Percentiles rank a stretch among this genome's conserved stretches.
Conservation (phyloP, 2,888 invertebrate genomes). For the Laspeyria flexula region DNA sequence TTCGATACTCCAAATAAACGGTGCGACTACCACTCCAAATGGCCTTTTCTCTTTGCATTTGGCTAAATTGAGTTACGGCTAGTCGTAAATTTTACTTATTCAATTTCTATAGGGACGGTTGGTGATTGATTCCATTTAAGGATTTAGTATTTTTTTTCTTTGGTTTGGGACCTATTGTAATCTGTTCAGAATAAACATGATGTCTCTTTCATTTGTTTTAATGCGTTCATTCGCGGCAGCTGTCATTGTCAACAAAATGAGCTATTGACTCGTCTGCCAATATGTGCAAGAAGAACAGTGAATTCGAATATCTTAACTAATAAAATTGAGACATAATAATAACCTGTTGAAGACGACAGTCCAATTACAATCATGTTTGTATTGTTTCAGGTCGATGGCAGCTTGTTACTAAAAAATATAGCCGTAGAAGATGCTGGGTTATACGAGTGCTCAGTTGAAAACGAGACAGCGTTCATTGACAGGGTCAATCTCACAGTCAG, state of each 20-base stretch:
- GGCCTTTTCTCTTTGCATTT: background rate
- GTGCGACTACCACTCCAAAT: constrained; percentile 11
- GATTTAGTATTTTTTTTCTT: background rate
- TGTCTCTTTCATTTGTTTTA: too few relatives aligned
- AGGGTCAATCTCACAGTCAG: constrained; percentile 77
- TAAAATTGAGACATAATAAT: too few relatives aligned
- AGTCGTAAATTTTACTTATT: background rate
- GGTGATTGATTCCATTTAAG: background rate
- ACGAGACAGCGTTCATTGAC: constrained; percentile 77
- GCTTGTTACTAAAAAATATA: constrained; percentile 68
- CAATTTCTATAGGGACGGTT: background rate
- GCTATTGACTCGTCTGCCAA: too few relatives aligned
- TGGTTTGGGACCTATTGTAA: background rate
- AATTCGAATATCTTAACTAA: too few relatives aligned
- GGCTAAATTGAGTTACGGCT: background rate
- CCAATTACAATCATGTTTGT: background rate
- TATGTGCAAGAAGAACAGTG: too few relatives aligned
- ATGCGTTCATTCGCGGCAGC: too few relatives aligned
- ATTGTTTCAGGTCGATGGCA: constrained; percentile 77
- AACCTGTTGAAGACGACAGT: background rate
- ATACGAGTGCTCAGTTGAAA: constrained; percentile 81
- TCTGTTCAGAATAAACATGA: too few relatives aligned
- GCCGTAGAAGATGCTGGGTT: constrained; percentile 74
- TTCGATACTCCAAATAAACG: constrained; percentile 38
- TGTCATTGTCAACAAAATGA: too few relatives aligned